These are phyloP conservation scores for Dromius quadrimaculatus DNA, from an alignment of 2,888 invertebrate species.

Conservation along the genomic window DNA sequence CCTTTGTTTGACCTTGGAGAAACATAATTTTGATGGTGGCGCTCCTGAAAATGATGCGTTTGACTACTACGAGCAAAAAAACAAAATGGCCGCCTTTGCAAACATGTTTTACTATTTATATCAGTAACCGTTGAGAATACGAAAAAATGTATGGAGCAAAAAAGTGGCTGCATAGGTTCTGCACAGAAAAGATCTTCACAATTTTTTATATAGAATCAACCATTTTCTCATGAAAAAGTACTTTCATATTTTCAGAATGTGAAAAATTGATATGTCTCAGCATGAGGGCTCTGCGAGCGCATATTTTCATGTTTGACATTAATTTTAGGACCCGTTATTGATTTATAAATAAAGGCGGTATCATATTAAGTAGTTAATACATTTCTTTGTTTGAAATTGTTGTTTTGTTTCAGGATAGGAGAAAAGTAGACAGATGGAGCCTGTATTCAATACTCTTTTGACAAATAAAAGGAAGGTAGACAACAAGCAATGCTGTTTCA, in stretches of 20 bases:
- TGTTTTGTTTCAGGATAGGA: not conserved
- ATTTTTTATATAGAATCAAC: not conserved
- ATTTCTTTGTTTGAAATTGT: not conserved
- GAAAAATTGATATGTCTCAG: too few relatives aligned
- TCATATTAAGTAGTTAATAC: not conserved
- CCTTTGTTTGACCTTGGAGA: not conserved
- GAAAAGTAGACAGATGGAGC: not conserved
- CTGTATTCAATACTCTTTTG: not conserved
- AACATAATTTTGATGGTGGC: not conserved
- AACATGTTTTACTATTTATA: not conserved
- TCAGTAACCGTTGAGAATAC: not conserved
- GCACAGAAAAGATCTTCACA: too few relatives aligned
- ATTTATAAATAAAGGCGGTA: not conserved
- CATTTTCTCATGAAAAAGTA: not conserved
- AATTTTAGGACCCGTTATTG: not conserved
- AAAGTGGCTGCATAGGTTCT: too few relatives aligned
- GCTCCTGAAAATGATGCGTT: not conserved
- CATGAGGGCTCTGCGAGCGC: too few relatives aligned
- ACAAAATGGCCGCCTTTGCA: not conserved
- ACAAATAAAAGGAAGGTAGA: not conserved
- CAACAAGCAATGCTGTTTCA: not conserved
- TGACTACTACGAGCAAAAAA: not conserved
- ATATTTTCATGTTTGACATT: too few relatives aligned
- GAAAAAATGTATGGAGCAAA: not conserved
- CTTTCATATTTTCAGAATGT: not conserved